Evolutionary conservation across 2,888 invertebrate species (phyloP).

Genomic region (Helleia helle): DNA sequence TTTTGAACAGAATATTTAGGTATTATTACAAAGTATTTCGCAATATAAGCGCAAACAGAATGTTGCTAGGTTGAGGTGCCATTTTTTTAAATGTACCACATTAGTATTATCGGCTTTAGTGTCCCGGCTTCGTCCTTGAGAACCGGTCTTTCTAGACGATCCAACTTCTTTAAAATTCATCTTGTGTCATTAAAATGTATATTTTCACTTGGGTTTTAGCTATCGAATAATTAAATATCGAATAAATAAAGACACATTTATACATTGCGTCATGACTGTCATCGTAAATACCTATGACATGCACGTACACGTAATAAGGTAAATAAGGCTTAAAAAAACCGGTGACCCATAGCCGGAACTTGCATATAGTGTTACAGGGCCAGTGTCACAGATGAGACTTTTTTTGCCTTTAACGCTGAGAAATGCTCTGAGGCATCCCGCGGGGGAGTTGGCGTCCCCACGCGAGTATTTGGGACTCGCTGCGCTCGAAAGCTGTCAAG

Average conservation of each 20-base stretch:
- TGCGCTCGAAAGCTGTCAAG: too few species aligned
- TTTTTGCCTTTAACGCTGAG: too few species aligned
- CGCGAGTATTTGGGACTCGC: too few species aligned
- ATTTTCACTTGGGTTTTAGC: neutral
- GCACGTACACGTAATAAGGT: neutral
- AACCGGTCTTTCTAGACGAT: conserved; percentile 8
- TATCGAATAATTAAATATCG: too few species aligned
- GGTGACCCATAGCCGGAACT: conserved; percentile 7
- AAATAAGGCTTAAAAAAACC: neutral
- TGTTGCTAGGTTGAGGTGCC: neutral
- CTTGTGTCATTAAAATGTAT: neutral
- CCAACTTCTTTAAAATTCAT: conserved; percentile 4
- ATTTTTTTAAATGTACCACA: neutral
- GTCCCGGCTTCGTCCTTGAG: conserved; percentile 6
- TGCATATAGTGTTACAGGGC: neutral
- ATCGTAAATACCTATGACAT: neutral
- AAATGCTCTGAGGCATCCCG: too few species aligned
- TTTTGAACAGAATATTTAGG: neutral
- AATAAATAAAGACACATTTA: too few species aligned
- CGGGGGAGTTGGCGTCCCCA: too few species aligned
- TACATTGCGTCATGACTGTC: neutral
- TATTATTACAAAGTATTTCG: neutral
- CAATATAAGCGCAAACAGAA: neutral
- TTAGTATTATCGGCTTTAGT: conserved; percentile 3
- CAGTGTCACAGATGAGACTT: neutral